These are phyloP conservation scores for Monodelphis domestica DNA, from an alignment of 2,797 vertebrate species.

Conservation along the genomic window DNA sequence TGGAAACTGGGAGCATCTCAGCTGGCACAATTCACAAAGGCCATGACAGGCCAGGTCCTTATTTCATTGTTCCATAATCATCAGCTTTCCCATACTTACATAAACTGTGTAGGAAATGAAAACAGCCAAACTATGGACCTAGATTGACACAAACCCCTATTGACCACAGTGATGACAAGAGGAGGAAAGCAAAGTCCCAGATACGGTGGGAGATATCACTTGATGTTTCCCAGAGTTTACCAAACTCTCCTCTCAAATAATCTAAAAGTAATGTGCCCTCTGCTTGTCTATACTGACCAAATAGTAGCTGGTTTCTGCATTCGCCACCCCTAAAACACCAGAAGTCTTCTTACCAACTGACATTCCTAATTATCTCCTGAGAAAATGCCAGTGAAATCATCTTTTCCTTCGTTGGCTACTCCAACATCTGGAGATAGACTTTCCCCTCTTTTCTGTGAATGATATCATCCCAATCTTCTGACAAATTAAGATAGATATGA, in stretches of 20 bases:
- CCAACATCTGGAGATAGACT: not conserved
- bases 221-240: not conserved
- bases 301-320: not conserved
- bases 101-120: not conserved
- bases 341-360: not conserved
- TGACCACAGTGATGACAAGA: not conserved
- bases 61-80: not conserved
- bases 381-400: not conserved
- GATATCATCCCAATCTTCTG: not conserved
- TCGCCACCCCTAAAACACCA: not conserved
- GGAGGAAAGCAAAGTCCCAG: not conserved
- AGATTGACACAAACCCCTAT: not conserved
- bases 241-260: not conserved
- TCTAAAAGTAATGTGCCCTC: not conserved
- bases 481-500: not conserved
- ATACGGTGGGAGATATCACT: not conserved
- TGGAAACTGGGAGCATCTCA: not conserved
- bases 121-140: not conserved
- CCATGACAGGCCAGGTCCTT: not conserved
- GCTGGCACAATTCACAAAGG: not conserved
- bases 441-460: not conserved
- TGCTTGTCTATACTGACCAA: not conserved
- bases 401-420: not conserved
- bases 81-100: not conserved
- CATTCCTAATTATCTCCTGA: not conserved